Evolutionary conservation across 1,140 invertebrate species (phyloP), one percentile per base, ranked within the genome.

Genomic region (Caerostris darwini): DNA sequence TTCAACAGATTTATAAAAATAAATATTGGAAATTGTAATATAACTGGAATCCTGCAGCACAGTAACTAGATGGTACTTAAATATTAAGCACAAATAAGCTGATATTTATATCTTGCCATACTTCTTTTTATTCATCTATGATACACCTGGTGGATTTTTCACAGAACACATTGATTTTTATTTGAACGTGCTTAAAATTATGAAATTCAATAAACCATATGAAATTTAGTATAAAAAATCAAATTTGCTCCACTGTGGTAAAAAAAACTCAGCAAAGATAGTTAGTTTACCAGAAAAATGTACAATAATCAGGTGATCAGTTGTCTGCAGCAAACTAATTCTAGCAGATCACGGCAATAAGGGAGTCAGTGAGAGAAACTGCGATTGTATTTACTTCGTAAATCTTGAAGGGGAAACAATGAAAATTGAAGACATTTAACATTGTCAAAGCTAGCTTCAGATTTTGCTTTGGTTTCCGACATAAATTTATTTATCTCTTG

Each of bases 391-490:
- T 50, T 50, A 77, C 34, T 77, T 77, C 34, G 34, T 77, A 50
- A 77, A 77, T 50, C 34, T 77, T 77, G 10, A 77, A 77, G 71
- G 71, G 69, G 71, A 14, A 77, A 77, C 71, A 77, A 77, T 77
- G 71, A 77, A 77, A 77, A 77, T 77, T 77, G 50, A 53, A 64
- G 50, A 77, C 50, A 19, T 50, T 77, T 77, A 77, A 17, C 50
- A 77, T 50, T 77, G 12, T 77, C 34, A 77, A 53, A 77, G 71
- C 71, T 50, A 77, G 71, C 71, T 53, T 77, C 71, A 77, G 71
- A 77, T 8, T 50, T 34, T 34, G 34, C 8, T 77, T 77, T 53
- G 4, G 71, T 5, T 17, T 50, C 71, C 34, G 34, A 34, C 34
- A 34, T 34, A 34, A 34, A 34, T 34, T 34, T 34, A 34, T 34